phyloP scores from a whole-genome alignment of 2,797 vertebrate genomes.

The Arnoldichthys spilopterus region DNA sequence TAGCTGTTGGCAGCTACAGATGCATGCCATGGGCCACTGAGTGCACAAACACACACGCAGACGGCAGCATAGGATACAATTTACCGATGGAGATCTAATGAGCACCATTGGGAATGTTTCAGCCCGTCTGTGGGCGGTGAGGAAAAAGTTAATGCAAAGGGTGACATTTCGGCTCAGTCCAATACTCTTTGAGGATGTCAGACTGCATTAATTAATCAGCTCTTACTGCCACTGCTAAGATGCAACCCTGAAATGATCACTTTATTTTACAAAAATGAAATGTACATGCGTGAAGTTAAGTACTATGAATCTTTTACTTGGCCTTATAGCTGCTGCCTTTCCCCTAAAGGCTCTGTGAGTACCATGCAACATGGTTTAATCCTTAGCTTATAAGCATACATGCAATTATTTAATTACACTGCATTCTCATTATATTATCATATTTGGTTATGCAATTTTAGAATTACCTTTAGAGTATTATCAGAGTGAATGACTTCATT shows the following conservation, averaged over 20 bases:
- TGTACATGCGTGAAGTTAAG: not conserved
- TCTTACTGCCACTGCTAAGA: not conserved
- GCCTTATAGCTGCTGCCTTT: not conserved
- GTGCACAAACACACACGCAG: not conserved
- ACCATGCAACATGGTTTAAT: too few relatives aligned
- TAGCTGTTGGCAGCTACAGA: conserved; percentile 16
- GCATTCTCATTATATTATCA: too few relatives aligned
- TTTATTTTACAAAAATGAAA: not conserved
- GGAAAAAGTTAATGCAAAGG: conserved; percentile 20
- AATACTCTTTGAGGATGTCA: not conserved
- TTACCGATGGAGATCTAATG: conserved; percentile 38
- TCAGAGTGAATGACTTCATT: too few relatives aligned
- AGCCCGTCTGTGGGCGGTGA: conserved; percentile 5
- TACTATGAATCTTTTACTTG: too few relatives aligned
- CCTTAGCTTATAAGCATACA: not conserved
- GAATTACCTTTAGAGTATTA: too few relatives aligned
- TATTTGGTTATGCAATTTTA: too few relatives aligned
- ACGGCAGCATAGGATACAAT: not conserved
- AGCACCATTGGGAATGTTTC: conserved; percentile 15
- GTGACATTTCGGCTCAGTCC: conserved; percentile 22
- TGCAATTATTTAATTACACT: too few relatives aligned
- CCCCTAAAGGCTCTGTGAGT: not conserved
- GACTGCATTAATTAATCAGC: not conserved
- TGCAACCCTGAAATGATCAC: not conserved
- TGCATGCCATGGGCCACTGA: not conserved